These are phyloP conservation scores for Seira ritae DNA, from an alignment of 2,888 invertebrate genomes.

Conservation along the genomic window DNA sequence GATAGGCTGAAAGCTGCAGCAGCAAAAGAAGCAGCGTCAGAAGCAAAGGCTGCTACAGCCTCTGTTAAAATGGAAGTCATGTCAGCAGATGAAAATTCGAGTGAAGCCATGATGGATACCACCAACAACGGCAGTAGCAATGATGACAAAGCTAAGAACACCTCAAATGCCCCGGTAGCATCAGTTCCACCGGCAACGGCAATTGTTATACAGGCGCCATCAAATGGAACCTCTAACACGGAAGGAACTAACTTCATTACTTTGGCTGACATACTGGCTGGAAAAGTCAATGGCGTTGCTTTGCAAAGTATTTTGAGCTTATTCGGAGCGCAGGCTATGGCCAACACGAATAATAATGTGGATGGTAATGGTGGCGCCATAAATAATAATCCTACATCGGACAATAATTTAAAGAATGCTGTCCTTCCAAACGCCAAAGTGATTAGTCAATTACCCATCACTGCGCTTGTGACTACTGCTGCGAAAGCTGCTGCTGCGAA, in stretches of 20 bases:
- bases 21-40: constrained; percentile 13
- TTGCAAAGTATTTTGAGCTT: constrained; percentile 46
- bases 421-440: constrained; percentile 12
- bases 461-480: constrained; percentile 46
- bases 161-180: background rate
- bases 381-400: background rate
- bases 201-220: constrained; percentile 29
- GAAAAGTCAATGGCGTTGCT: constrained; percentile 47
- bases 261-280: constrained; percentile 34
- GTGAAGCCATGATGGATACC: constrained; percentile 67
- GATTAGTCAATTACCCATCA: constrained; percentile 49
- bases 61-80: constrained; percentile 53
- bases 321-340: constrained; percentile 22
- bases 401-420: constrained; percentile 50
- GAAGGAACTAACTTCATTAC: constrained; percentile 45
- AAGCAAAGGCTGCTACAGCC: background rate
- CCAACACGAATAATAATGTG: constrained; percentile 11
- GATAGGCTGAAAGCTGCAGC: constrained; percentile 84
- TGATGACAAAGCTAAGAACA: constrained; percentile 35
- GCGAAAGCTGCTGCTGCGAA: constrained; percentile 21
- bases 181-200: constrained; percentile 1
- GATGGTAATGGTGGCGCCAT: constrained; percentile 25
- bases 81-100: constrained; percentile 57
- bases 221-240: background rate
- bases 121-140: constrained; percentile 1